Evolutionary conservation across 1,140 invertebrate genomes (phyloP).

Genomic region (Armadillidium nasatum): DNA sequence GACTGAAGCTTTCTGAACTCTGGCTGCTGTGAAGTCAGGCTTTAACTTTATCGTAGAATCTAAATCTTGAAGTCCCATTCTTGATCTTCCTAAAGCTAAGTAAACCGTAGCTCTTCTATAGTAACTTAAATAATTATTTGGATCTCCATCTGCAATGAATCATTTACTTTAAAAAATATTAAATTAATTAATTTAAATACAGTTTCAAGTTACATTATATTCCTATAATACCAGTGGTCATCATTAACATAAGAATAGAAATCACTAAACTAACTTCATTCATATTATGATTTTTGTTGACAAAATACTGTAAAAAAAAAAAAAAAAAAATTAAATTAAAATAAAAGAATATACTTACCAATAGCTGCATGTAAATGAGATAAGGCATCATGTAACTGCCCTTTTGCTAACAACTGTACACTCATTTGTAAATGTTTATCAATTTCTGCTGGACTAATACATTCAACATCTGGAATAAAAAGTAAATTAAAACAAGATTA

Average conservation of each 20-base stretch:
- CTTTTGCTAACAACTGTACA: constrained; percentile 78
- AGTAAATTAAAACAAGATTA: no score
- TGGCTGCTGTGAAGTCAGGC: constrained; percentile 84
- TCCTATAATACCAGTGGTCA: neutral
- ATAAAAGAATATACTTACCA: constrained; percentile 59
- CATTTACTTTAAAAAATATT: neutral
- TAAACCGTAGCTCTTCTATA: constrained; percentile 94
- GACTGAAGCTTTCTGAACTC: constrained; percentile 78
- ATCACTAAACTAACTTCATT: no score
- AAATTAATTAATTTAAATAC: neutral
- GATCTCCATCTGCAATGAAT: constrained; percentile 78
- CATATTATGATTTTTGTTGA: no score
- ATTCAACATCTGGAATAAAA: neutral
- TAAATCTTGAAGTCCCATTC: constrained; percentile 89
- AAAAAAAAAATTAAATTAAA: no score
- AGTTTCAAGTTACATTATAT: neutral
- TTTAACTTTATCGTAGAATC: constrained; percentile 87
- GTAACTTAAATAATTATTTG: constrained; percentile 90
- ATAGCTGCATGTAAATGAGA: constrained; percentile 97
- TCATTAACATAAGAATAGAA: no score
- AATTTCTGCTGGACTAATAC: constrained; percentile 58
- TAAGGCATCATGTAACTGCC: constrained; percentile 91
- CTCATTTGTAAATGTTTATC: constrained; percentile 90
- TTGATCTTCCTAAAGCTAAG: constrained; percentile 91
- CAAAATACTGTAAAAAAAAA: no score